Base-by-base conservation (phyloP, 2,888 invertebrate species). In the Eristalinus sepulchralis region DNA sequence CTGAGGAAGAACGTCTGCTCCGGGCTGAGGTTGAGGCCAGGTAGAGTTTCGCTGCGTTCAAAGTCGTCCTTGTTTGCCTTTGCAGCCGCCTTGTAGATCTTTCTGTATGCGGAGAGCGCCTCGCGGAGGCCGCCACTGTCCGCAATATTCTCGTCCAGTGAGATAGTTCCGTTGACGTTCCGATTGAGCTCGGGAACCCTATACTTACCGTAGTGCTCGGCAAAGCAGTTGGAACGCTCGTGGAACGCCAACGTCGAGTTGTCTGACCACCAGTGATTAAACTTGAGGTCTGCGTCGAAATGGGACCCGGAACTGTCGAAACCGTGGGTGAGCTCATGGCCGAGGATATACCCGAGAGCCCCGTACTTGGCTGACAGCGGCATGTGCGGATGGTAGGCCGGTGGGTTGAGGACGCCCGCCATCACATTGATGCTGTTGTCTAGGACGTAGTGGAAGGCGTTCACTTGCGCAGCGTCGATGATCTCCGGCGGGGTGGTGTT, bases 1-100 rank as follows among this genome's bases (percentile, higher is more conserved):
- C 92, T 91, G 8, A 92, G 70, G 60, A 90, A 92, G 70, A 92
- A 92, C 2, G 90, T 60, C 66, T 92, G 92, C n/a, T 92, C 92
- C 0, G 92, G 90, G 0, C 90, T 89, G 2, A 91, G 78, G 68
- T 91, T 89, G 47, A 92, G 5, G 0, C 91, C 92, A 0, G 92
- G 91, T 88, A 92, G 90, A 39, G 89, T 88, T 47, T 92, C 92
- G 22, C 83, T 81, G n/a, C 79, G 88, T n/a, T 79, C 64, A 0
- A 83, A 70, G 1, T 80, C 47, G 2, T 71, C 80, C 0, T 9
- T 62, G 0, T 78, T 66, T n/a, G 63, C 77, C 31, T 66, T 85
- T 0, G 47, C 70, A 2, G 84, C 60, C 13, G 89, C 83, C 36
- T 92, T 91, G 47, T 89, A 88, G 24, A 90, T 88, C n/a, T 71